Conservation (phyloP, 2,113 vertebrate genomes). For the Hyperopisus bebe region DNA sequence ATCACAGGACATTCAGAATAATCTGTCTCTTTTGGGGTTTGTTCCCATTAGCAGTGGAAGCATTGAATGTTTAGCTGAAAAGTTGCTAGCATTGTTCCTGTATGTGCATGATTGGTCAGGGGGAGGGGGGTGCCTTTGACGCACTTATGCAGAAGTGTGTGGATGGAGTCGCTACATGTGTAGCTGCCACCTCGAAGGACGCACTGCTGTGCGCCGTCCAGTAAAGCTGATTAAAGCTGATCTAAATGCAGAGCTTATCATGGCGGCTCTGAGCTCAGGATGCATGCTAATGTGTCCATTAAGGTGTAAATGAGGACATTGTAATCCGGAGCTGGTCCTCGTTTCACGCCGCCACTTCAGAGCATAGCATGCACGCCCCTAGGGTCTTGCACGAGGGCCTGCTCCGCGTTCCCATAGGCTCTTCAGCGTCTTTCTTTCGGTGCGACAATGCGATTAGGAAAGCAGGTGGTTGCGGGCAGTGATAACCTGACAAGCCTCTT, state of each 20-base stretch:
- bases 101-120: neutral
- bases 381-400: neutral
- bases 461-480: neutral
- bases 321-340: neutral
- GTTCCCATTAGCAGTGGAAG: neutral
- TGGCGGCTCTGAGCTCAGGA: neutral
- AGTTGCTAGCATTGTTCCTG: neutral
- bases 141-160: neutral
- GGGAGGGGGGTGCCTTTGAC: neutral
- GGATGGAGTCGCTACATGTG: neutral
- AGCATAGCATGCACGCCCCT: neutral
- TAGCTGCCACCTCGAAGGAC: neutral
- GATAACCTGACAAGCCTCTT: neutral
- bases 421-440: neutral
- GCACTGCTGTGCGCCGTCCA: neutral
- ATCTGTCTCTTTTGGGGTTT: neutral
- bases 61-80: neutral
- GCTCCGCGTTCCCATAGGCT: neutral
- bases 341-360: neutral
- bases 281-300: slow-evolving; percentile 11
- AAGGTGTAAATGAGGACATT: slow-evolving; percentile 15
- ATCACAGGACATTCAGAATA: neutral
- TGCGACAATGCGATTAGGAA: neutral
- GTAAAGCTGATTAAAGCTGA: neutral
- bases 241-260: neutral